These are phyloP conservation scores for Aphaenogaster floridana DNA, from an alignment of 1,140 invertebrate genomes.

Conservation along the genomic window DNA sequence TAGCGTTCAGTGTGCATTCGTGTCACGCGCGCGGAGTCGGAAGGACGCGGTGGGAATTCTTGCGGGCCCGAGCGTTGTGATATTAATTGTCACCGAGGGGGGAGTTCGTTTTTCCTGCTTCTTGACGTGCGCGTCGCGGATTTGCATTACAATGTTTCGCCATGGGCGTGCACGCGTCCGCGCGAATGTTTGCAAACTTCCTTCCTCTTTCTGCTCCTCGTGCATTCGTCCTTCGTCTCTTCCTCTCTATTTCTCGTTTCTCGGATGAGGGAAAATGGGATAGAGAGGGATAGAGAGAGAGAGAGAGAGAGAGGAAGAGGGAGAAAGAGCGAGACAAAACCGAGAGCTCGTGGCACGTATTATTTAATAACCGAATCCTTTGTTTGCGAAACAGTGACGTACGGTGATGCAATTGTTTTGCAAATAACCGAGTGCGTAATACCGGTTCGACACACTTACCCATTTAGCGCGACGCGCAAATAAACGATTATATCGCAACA, in stretches of 20 bases:
- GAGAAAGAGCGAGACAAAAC: constrained; percentile 36
- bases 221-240: constrained; percentile 23
- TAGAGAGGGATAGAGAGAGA: not conserved
- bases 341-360: not conserved
- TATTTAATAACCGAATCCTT: constrained; percentile 33
- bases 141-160: constrained; percentile 62
- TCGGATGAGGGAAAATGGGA: not conserved
- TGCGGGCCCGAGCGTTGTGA: constrained; percentile 30
- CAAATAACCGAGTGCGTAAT: constrained; percentile 40
- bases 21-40: constrained; percentile 43
- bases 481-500: constrained; percentile 48
- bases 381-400: constrained; percentile 28
- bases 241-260: constrained; percentile 26
- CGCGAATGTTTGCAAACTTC: constrained; percentile 63
- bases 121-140: not conserved
- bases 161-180: constrained; percentile 12
- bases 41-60: constrained; percentile 45
- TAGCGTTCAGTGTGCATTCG: constrained; percentile 32
- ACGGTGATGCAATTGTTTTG: constrained; percentile 37
- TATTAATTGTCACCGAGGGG: constrained; percentile 56
- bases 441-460: constrained; percentile 36
- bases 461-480: constrained; percentile 34
- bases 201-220: constrained; percentile 37
- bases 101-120: constrained; percentile 36
- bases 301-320: not conserved